phyloP scores from a whole-genome alignment of 2,113 vertebrate genomes.

The Sinocyclocheilus rhinocerous region DNA sequence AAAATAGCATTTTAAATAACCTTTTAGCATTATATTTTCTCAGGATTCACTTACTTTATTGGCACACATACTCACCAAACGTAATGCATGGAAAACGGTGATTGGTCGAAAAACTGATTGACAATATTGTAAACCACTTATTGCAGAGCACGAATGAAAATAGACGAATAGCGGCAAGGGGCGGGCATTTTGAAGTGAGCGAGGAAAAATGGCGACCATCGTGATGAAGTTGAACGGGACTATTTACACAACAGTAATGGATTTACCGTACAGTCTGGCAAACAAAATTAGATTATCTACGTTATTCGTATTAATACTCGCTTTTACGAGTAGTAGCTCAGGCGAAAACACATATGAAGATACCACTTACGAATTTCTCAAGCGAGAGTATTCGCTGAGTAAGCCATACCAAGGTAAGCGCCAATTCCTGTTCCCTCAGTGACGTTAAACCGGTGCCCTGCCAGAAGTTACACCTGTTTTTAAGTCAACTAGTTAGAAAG shows the following conservation, averaged over 20 bases:
- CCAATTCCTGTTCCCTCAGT: not conserved
- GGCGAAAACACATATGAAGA: slow-evolving; percentile 72
- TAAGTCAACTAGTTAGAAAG: not conserved
- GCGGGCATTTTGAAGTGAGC: slow-evolving; percentile 27
- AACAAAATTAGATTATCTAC: slow-evolving; percentile 49
- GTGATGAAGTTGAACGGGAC: slow-evolving; percentile 33
- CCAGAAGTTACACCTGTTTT: slow-evolving; percentile 23
- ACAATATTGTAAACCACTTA: slow-evolving; percentile 23
- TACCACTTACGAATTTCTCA: slow-evolving; percentile 83
- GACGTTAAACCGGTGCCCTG: not conserved
- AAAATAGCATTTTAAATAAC: too few relatives aligned
- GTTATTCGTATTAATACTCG: slow-evolving; percentile 57
- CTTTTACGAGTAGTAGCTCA: slow-evolving; percentile 51
- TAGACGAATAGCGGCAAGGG: slow-evolving; percentile 44
- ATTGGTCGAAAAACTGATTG: slow-evolving; percentile 44
- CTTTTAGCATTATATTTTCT: not conserved
- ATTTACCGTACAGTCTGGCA: slow-evolving; percentile 11
- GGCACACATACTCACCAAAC: not conserved
- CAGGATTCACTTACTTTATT: not conserved
- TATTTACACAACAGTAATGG: slow-evolving; percentile 28
- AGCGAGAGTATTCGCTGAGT: slow-evolving; percentile 87
- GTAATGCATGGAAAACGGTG: not conserved
- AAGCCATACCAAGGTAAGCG: slow-evolving; percentile 89
- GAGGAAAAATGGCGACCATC: slow-evolving; percentile 75
- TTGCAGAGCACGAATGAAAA: not conserved